Conservation (phyloP, 2,113 vertebrate genomes). For the western clawed frog (Xenopus tropicalis) region DNA sequence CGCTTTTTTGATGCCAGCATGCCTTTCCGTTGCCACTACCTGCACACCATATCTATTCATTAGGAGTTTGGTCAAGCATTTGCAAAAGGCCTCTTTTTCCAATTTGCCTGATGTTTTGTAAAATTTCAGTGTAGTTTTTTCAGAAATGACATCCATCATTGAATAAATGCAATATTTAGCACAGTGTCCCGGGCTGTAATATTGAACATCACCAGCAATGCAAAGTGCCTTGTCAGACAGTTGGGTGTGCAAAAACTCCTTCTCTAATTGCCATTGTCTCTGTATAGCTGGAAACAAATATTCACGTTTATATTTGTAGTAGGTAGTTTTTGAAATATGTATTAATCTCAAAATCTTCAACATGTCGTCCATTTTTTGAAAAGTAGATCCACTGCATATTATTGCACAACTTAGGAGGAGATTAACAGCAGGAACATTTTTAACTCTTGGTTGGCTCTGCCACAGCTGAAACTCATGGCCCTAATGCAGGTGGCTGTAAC, state of each 20-base stretch:
- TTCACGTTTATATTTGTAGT: background rate
- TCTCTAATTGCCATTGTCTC: background rate
- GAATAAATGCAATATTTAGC: background rate
- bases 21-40: background rate
- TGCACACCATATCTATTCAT: background rate
- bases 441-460: too few species aligned
- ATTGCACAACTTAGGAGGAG: background rate
- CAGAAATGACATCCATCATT: background rate
- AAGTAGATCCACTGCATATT: background rate
- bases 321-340: background rate
- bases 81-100: constrained; percentile 4
- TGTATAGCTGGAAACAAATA: background rate
- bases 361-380: background rate
- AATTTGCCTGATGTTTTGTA: background rate
- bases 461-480: too few species aligned
- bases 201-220: background rate
- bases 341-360: background rate
- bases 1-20: background rate
- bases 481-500: too few species aligned
- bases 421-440: background rate
- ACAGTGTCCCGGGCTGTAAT: background rate
- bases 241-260: background rate
- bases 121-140: background rate
- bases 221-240: background rate
- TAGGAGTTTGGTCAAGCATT: constrained; percentile 2